Base-by-base conservation (phyloP, 2,113 vertebrate species). In the Puntigrus tetrazona region DNA sequence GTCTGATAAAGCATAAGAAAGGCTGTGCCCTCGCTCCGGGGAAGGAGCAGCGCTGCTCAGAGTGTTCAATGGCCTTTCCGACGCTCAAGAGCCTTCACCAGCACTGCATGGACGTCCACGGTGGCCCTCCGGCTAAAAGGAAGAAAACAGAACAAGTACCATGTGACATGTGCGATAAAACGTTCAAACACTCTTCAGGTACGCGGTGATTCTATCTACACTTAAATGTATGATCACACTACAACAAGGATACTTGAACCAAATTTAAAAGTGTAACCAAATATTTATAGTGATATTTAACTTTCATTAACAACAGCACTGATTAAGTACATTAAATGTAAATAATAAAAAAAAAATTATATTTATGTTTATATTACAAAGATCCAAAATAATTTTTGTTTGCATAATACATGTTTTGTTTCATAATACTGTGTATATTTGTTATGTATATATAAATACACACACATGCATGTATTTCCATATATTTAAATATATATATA, bases 111-210 rank as follows among this genome's bases (percentile, higher is more conserved):
- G 91, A 96, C 34, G 89, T 86, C 18, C 95, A 96, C 0, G 57
- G 90, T 7, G 77, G 27, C 16, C 47, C 16, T 0, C 70, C 90
- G 0, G 93, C 91, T 36, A 92, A 91, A 82, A 96, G 95, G 91
- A 95, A 93, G 90, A 95, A 92, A 85, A 82, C 87, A 2, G 89
- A 93, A 7, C 90, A 91, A 0, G 94, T 95, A 90, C 85, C 91
- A 0, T 97, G 96, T 3, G 95, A 96, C 87, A 93, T 97, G 86
- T 98, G 96, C 1, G 92, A 93, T 3, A 92, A 96, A 52, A 94
- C 94, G 31, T 98, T 97, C 73, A 96, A 95, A 83, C 96, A 96
- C 20, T 94, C 96, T 1, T 98, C 96, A 92, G 95, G 96, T 96
- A 52, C 87, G 87, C 9, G 1, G 11, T 16, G 50, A 59, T 45